Base-by-base conservation (phyloP, 2,113 vertebrate genomes). In the Zingel zingel region DNA sequence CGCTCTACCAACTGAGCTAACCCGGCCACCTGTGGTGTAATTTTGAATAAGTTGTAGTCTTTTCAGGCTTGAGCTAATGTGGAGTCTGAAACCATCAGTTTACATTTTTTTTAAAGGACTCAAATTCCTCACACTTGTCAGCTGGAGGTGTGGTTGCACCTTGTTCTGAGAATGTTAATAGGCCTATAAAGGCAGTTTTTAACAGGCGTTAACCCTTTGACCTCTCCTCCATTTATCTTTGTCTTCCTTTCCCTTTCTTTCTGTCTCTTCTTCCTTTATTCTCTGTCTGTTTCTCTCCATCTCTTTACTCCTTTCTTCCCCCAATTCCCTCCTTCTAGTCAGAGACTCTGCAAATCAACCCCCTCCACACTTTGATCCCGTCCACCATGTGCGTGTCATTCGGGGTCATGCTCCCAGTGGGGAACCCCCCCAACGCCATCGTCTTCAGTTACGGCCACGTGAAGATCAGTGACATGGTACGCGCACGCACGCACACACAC, bases 361-460 rank as follows among this genome's bases (percentile, higher is more conserved):
- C 98, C 2, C 94, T 99, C 67, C 97, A 99, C 91, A 99, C 98
- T 9, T 94, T 99, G 89, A 97, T 99, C 91, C 98, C 98, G 0
- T 96, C 98, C 93, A 98, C 98, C 88, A 98, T 99, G 97, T 99
- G 97, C 30, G 98, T 99, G 92, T 99, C 98, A 21, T 98, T 99
- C 13, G 98, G 98, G 21, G 98, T 99, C 92, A 99, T 99, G 98
- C 94, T 99, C 89, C 98, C 98, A 0, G 98, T 99, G 85, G 98
- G 98, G 74, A 99, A 99, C 87, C 98, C 98, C 47, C 98, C 98
- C 82, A 99, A 99, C 5, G 98, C 98, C 90, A 99, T 99, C 9
- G 97, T 99, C 92, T 99, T 99, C 94, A 99, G 97, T 92, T 99
- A 99, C 0, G 97, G 98, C 66, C 97, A 99, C 88, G 96, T 98